A percentile compares a stretch with the other conserved stretches of the same genome.
Conservation (phyloP, 2,888 invertebrate species). For the Leucoma salicis region DNA sequence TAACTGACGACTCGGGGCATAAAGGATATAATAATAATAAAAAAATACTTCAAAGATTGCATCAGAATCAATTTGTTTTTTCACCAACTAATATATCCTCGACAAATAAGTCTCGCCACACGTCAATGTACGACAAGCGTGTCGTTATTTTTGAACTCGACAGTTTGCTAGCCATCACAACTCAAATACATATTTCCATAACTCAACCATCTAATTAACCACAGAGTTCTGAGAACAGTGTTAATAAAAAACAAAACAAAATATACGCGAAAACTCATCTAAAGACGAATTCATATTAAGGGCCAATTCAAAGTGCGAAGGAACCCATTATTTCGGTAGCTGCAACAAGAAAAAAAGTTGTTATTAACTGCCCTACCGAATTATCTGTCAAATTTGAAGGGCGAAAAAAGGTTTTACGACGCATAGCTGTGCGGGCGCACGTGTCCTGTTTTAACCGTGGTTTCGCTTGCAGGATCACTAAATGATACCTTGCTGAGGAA, state of each 20-base stretch:
- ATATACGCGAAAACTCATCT: constrained; percentile 45
- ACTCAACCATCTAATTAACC: constrained; percentile 39
- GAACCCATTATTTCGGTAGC: constrained; percentile 60
- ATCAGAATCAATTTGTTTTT: constrained; percentile 36
- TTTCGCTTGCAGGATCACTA: constrained; percentile 33
- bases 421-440: constrained; percentile 33
- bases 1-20: background rate
- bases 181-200: constrained; percentile 36
- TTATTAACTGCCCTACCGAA: constrained; percentile 52
- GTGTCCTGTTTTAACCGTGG: constrained; percentile 35
- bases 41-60: constrained; percentile 20
- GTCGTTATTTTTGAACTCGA: constrained; percentile 27
- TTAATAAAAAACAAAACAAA: constrained; percentile 37
- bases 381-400: constrained; percentile 38
- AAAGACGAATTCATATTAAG: constrained; percentile 58
- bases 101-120: constrained; percentile 23
- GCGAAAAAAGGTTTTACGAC: constrained; percentile 32
- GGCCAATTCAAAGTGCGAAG: constrained; percentile 56
- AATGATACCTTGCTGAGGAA: constrained; percentile 26
- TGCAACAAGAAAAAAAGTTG: constrained; percentile 48
- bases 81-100: constrained; percentile 9
- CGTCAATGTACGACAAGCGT: constrained; percentile 24
- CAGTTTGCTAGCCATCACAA: constrained; percentile 23
- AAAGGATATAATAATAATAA: constrained; percentile 2
- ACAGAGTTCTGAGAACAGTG: constrained; percentile 46